phyloP scores from a whole-genome alignment of 1,140 invertebrate genomes.

The Heliconius melpomene region DNA sequence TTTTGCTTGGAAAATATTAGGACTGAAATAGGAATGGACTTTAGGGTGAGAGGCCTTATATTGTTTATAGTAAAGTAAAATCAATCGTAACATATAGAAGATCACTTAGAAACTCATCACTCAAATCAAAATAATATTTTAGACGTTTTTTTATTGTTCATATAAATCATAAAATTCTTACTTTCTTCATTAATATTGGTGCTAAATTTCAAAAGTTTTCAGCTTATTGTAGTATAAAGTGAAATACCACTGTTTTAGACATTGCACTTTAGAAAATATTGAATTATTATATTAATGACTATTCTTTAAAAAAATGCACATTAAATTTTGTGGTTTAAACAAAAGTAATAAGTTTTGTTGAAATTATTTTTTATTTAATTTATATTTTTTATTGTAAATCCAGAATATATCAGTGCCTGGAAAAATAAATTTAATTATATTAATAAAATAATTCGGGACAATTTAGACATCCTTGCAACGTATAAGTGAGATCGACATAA shows the following conservation, averaged over 20 bases:
- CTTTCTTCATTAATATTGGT: neutral
- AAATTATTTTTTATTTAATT: neutral
- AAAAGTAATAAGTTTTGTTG: neutral
- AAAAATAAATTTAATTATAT: neutral
- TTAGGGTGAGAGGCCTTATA: constrained; percentile 5
- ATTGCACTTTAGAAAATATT: neutral
- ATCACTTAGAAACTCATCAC: neutral
- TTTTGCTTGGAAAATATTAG: neutral
- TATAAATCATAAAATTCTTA: neutral
- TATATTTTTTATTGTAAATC: no score
- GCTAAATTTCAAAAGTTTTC: neutral
- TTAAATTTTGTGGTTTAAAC: neutral
- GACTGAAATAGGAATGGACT: neutral
- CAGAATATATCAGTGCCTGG: no score
- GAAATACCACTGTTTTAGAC: neutral
- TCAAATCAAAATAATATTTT: no score
- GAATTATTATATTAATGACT: neutral
- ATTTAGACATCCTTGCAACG: neutral
- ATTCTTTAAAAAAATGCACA: neutral
- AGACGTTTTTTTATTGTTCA: neutral
- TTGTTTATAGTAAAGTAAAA: neutral
- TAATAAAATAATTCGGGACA: neutral
- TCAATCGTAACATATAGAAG: neutral
- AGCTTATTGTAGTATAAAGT: neutral
- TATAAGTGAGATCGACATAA: neutral